Conservation (phyloP, 2,797 vertebrate species). For the Enteromius paludinosus region DNA sequence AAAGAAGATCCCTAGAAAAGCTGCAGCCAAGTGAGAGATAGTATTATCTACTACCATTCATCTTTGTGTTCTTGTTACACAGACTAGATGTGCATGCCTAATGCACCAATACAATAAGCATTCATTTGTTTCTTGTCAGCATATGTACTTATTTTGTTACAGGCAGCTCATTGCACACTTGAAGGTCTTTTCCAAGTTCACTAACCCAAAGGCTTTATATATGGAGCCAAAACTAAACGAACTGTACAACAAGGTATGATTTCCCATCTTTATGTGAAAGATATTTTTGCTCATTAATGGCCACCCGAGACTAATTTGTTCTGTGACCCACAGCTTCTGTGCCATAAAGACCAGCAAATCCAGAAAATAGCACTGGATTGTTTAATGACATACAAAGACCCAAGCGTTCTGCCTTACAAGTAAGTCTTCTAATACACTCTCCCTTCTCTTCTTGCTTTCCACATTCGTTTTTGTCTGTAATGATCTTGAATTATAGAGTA, state of each 20-base stretch:
- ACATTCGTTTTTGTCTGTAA: constrained; percentile 2
- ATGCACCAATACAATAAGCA: background rate
- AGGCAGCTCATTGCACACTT: constrained; percentile 92
- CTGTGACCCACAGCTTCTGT: constrained; percentile 82
- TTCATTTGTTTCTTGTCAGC: background rate
- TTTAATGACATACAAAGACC: constrained; percentile 91
- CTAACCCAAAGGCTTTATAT: constrained; percentile 90
- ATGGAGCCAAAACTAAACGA: constrained; percentile 86
- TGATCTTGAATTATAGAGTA: constrained; percentile 10
- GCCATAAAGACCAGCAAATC: constrained; percentile 92
- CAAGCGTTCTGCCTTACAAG: constrained; percentile 90
- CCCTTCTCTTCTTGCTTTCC: constrained; percentile 6
- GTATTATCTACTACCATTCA: background rate
- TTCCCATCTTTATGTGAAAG: background rate
- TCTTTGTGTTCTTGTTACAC: background rate
- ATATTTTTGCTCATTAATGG: background rate
- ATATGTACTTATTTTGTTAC: constrained; percentile 12
- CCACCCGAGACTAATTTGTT: background rate
- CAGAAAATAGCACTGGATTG: constrained; percentile 91
- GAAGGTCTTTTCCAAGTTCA: constrained; percentile 93
- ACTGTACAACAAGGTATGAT: constrained; percentile 88
- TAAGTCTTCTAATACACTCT: constrained; percentile 67
- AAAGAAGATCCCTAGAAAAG: constrained; percentile 74
- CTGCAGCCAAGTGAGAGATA: constrained; percentile 74
- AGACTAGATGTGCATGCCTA: background rate